Percentiles rank a stretch among this genome's conserved stretches.
These are phyloP conservation scores for Microvelia longipes DNA, from an alignment of 1,140 invertebrate species.

Conservation along the genomic window DNA sequence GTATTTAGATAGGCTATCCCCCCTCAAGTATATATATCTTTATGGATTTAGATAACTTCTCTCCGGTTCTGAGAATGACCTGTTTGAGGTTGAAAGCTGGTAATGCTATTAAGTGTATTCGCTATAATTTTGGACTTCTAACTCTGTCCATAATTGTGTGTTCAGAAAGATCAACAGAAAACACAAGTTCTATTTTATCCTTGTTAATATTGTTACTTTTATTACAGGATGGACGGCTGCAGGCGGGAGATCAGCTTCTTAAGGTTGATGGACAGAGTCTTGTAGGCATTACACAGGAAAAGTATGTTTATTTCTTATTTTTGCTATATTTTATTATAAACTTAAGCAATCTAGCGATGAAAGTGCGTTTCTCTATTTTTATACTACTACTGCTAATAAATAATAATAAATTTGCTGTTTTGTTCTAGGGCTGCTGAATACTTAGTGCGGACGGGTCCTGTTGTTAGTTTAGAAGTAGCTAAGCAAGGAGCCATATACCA, in stretches of 20 bases:
- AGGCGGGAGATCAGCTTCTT: constrained; percentile 91
- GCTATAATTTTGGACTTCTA: no score
- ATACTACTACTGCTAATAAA: not conserved
- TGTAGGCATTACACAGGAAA: constrained; percentile 91
- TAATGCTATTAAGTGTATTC: no score
- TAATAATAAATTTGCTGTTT: not conserved
- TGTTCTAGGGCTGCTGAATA: constrained; percentile 75
- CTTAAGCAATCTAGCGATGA: not conserved
- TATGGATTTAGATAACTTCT: no score
- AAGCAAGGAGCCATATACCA: constrained; percentile 95
- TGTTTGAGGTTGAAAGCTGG: no score
- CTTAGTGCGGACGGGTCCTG: constrained; percentile 79
- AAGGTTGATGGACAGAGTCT: constrained; percentile 94
- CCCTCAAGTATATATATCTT: no score
- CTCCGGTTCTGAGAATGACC: no score
- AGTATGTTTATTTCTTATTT: constrained; percentile 35
- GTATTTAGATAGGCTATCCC: no score
- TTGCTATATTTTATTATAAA: not conserved
- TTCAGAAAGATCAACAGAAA: no score
- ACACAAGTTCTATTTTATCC: no score
- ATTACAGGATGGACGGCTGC: constrained; percentile 66
- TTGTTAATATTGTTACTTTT: not conserved
- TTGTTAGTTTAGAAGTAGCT: constrained; percentile 87
- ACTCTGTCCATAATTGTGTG: no score
- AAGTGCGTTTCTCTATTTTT: not conserved